Evolutionary conservation across 2,113 vertebrate species (phyloP), one percentile per base, ranked within the genome.

Genomic region (Tupaia tana): DNA sequence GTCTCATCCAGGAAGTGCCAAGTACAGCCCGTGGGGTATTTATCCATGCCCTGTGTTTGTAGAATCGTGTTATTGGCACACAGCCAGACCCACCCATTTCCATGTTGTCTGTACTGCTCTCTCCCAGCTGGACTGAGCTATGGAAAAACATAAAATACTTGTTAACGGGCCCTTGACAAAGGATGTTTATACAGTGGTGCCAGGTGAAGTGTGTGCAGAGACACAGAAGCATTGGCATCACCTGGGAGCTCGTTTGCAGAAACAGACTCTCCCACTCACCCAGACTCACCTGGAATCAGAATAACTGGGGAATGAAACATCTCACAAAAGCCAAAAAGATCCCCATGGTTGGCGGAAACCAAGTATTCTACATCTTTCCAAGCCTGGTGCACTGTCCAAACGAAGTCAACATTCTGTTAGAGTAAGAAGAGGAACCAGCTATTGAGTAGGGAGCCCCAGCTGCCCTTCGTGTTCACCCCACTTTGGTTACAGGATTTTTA

Each of bases 31-130:
- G 9, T 6, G 25, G n/a, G 67, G 6, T 71, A 69, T 25, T 69
- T 15, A 52, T 52, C 29, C 16, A 10, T 15, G 29, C 27, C 52
- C 29, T 64, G 22, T 31, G 89, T 91, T 52, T 56, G 9, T 71
- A 77, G 88, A 84, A 90, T 90, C 64, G 73, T 77, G 94, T 84
- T 93, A 88, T 77, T 71, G 22, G 70, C 15, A 82, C 52, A 71
- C 27, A n/a, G 69, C 89, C 77, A 66, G 22, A 2, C 8, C 70
- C 52, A 73, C 15, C 77, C 34, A 10, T 14, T 54, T 79, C 24
- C 13, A 12, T 25, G 29, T 34, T 27, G 27, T 31, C 77, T 75
- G 24, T 61, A 25, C 69, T 27, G 31, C 29, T 31, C 58, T 74
- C 11, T 66, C 56, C 27, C 61, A 34, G 13, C 71, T 79, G 78